Conservation (phyloP, 2,888 invertebrate genomes). For the Ochropleura plecta region DNA sequence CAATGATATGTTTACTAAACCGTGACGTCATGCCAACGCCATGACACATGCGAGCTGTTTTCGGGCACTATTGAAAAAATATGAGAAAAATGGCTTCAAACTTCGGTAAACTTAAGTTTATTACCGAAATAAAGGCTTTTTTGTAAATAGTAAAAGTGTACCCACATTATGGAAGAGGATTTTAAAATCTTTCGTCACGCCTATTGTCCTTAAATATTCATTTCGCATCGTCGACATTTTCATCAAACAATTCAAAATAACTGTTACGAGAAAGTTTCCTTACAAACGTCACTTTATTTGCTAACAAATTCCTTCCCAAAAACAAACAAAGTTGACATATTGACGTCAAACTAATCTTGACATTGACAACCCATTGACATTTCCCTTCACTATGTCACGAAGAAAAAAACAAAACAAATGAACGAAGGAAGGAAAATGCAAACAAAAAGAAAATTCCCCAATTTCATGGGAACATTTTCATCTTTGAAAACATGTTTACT, state of each 20-base stretch:
- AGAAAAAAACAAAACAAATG: conserved; percentile 6
- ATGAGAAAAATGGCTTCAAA: too few species aligned
- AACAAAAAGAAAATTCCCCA: conserved; percentile 21
- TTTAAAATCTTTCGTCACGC: too few species aligned
- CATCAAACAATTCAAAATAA: neutral
- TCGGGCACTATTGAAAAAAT: too few species aligned
- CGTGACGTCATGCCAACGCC: too few species aligned
- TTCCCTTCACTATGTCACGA: conserved; percentile 11
- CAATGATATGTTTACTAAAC: too few species aligned
- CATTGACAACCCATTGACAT: conserved; percentile 47
- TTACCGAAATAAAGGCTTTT: too few species aligned
- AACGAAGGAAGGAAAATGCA: conserved; percentile 7
- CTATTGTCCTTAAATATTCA: too few species aligned
- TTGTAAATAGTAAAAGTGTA: too few species aligned
- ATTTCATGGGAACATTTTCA: conserved; percentile 30
- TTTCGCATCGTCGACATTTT: neutral
- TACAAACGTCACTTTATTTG: neutral
- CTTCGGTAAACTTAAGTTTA: too few species aligned
- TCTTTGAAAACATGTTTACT: conserved; percentile 53
- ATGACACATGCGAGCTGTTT: too few species aligned
- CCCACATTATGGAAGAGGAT: too few species aligned
- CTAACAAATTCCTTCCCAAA: neutral
- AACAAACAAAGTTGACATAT: conserved; percentile 31
- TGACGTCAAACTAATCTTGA: conserved; percentile 33
- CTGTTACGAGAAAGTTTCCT: neutral